A percentile compares a stretch with the other conserved stretches of the same genome.
These are phyloP conservation scores for Gadus macrocephalus DNA, from an alignment of 2,113 vertebrate genomes.

Conservation along the genomic window DNA sequence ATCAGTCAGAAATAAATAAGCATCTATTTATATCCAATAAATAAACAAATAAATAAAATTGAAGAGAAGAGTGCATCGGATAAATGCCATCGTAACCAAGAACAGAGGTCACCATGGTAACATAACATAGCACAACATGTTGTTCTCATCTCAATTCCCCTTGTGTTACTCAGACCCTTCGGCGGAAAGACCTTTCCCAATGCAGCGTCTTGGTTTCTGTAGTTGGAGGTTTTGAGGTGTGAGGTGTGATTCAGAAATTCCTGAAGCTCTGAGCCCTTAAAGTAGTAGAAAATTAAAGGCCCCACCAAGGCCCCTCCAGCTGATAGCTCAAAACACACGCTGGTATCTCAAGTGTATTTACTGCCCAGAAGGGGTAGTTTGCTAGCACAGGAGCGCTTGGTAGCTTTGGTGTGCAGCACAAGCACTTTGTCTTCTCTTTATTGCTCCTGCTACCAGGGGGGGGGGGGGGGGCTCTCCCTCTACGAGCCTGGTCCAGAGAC, in stretches of 20 bases:
- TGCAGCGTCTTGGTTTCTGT: not conserved
- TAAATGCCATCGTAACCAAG: too few relatives aligned
- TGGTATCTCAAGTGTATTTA: conserved; percentile 15
- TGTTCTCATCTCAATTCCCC: not conserved
- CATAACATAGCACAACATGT: too few relatives aligned
- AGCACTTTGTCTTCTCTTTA: conserved; percentile 38
- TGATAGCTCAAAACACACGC: conserved; percentile 4
- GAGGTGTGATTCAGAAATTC: conserved; percentile 1
- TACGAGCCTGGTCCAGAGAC: too few relatives aligned
- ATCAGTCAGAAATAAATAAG: too few relatives aligned
- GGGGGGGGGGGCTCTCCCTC: too few relatives aligned
- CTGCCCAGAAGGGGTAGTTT: conserved; percentile 25
- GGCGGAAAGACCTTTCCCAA: too few relatives aligned
- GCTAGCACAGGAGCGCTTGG: conserved; percentile 24
- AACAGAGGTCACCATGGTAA: too few relatives aligned
- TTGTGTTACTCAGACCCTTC: not conserved
- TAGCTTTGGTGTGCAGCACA: conserved; percentile 30
- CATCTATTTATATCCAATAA: too few relatives aligned
- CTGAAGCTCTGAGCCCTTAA: not conserved
- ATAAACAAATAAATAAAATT: too few relatives aligned
- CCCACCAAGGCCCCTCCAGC: not conserved
- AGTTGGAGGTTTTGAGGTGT: not conserved
- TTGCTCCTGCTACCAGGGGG: not conserved
- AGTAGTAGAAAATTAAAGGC: not conserved
- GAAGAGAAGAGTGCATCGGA: too few relatives aligned